A percentile compares a stretch with the other conserved stretches of the same genome.
These are phyloP conservation scores for Chaetorhynchus papuensis DNA, from an alignment of 2,113 vertebrate genomes.

Conservation along the genomic window DNA sequence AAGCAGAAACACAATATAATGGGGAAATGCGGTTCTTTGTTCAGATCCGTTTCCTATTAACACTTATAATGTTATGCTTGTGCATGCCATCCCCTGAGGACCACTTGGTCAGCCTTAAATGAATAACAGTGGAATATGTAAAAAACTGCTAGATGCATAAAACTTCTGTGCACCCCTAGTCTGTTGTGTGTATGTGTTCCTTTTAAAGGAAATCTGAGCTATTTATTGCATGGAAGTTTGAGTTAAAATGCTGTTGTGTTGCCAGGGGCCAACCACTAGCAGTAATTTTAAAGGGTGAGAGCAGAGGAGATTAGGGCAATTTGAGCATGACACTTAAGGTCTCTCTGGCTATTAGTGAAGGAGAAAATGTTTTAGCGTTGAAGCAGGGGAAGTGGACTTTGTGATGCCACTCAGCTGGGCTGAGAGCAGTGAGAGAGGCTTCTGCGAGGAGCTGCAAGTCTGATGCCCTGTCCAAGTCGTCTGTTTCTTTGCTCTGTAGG, in stretches of 20 bases:
- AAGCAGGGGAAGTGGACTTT: background rate
- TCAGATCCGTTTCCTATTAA: slow-evolving; percentile 75
- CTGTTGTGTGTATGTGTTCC: slow-evolving; percentile 24
- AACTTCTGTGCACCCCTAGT: slow-evolving; percentile 19
- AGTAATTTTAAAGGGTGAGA: slow-evolving; percentile 55
- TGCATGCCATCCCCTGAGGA: slow-evolving; percentile 64
- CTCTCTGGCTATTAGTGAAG: background rate
- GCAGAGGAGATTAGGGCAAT: background rate
- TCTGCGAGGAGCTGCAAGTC: background rate
- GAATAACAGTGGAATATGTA: slow-evolving; percentile 61
- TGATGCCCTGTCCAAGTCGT: background rate
- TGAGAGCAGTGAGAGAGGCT: background rate
- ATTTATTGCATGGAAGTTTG: slow-evolving; percentile 51
- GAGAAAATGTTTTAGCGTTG: background rate
- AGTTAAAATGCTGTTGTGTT: slow-evolving; percentile 35
- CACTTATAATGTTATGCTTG: slow-evolving; percentile 66
- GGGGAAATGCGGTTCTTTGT: slow-evolving; percentile 72
- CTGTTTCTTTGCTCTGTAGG: background rate
- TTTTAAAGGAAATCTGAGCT: slow-evolving; percentile 56
- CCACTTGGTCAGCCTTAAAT: slow-evolving; percentile 52
- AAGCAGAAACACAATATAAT: slow-evolving; percentile 69
- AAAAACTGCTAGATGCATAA: slow-evolving; percentile 62
- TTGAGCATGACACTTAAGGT: slow-evolving; percentile 33
- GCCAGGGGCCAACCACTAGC: slow-evolving; percentile 39
- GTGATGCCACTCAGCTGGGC: background rate